phyloP scores from a whole-genome alignment of 2,113 vertebrate species.

The Calonectris borealis region DNA sequence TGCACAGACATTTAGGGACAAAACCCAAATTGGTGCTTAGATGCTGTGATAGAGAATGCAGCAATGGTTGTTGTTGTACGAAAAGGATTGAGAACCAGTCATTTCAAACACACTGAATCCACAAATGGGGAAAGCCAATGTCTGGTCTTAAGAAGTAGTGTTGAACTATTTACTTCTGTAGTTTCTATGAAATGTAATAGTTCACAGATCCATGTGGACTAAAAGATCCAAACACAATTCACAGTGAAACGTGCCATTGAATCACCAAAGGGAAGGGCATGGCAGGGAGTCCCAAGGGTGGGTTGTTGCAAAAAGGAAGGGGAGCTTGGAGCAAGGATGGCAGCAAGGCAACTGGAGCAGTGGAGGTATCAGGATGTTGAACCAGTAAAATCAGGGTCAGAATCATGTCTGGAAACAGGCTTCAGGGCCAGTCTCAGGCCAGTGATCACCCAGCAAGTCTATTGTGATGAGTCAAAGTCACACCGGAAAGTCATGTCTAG shows the following conservation, averaged over 20 bases:
- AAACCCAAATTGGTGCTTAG: not conserved
- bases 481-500: not conserved
- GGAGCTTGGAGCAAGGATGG: fast-evolving
- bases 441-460: not conserved
- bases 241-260: not conserved
- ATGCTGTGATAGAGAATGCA: not conserved
- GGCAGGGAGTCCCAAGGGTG: not conserved
- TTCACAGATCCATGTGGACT: not conserved
- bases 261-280: fast-evolving
- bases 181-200: not conserved
- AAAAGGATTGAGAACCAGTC: not conserved
- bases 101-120: not conserved
- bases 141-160: not conserved
- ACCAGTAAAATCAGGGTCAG: not conserved
- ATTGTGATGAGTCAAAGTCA: not conserved
- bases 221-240: not conserved
- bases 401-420: not conserved
- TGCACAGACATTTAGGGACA: not conserved
- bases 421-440: not conserved
- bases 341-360: not conserved
- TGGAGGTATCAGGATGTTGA: not conserved
- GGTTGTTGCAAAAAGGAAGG: not conserved
- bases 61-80: not conserved
- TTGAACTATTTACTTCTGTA: not conserved
- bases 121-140: not conserved